Percentiles rank a stretch among this genome's conserved stretches.
Evolutionary conservation across 2,888 invertebrate genomes (phyloP).

Genomic region (Ectemnius cavifrons): DNA sequence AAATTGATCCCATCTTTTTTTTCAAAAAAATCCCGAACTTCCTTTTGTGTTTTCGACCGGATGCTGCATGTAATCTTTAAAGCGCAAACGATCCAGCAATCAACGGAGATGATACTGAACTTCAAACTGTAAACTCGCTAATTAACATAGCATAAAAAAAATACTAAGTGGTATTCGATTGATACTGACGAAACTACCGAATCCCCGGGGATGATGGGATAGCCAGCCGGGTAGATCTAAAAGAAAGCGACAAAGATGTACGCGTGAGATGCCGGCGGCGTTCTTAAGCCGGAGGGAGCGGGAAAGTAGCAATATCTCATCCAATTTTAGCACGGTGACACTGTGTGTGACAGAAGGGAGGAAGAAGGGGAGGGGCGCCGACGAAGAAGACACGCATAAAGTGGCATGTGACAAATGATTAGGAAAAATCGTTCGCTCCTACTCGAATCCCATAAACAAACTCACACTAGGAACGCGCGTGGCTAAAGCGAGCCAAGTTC

Average conservation of each 20-base stretch:
- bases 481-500: not conserved
- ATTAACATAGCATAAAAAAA: too few species aligned
- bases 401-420: constrained; percentile 26
- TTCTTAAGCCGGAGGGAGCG: not conserved
- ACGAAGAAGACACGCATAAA: constrained; percentile 5
- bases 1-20: too few species aligned
- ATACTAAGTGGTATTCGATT: too few species aligned
- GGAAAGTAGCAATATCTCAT: constrained; percentile 26
- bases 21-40: too few species aligned
- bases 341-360: constrained; percentile 11
- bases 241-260: constrained; percentile 8
- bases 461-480: not conserved
- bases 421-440: constrained; percentile 8
- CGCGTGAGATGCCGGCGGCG: too few species aligned
- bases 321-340: constrained; percentile 23
- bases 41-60: too few species aligned
- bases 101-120: too few species aligned
- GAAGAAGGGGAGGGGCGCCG: not conserved
- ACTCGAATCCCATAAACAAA: not conserved
- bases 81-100: too few species aligned
- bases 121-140: too few species aligned
- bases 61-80: too few species aligned
- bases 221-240: constrained; percentile 13
- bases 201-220: too few species aligned
- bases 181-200: too few species aligned